phyloP scores from a whole-genome alignment of 2,888 invertebrate species.

The Xiphydria camelus region DNA sequence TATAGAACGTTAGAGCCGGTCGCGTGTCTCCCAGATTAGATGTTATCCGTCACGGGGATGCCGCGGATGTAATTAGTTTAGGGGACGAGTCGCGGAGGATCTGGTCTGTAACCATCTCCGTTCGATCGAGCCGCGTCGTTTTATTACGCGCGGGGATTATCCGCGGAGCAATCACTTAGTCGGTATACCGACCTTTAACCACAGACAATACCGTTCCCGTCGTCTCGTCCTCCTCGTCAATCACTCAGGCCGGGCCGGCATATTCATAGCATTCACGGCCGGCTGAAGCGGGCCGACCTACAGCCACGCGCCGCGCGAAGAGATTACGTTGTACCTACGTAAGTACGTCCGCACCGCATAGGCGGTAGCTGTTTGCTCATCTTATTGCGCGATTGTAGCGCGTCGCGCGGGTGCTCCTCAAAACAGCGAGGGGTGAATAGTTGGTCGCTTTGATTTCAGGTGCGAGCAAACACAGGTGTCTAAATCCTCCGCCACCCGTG shows the following conservation, averaged over 20 bases:
- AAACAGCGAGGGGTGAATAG: constrained; percentile 1
- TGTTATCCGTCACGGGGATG: not conserved
- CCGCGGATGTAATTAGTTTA: not conserved
- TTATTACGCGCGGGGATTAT: constrained; percentile 48
- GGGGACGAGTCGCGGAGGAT: not conserved
- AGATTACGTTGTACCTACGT: too few relatives aligned
- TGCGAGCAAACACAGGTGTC: constrained; percentile 56
- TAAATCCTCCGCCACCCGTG: too few relatives aligned
- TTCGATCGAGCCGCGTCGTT: constrained; percentile 12
- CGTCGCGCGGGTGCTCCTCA: not conserved
- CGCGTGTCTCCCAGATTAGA: not conserved
- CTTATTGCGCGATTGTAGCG: constrained; percentile 16
- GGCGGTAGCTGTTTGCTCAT: constrained; percentile 11
- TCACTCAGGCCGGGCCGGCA: constrained; percentile 50
- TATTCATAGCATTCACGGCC: constrained; percentile 1
- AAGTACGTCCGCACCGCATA: not conserved
- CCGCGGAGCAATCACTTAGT: constrained; percentile 47
- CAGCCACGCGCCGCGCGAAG: too few relatives aligned
- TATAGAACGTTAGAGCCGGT: too few relatives aligned
- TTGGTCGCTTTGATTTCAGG: constrained; percentile 45
- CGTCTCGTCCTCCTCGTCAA: constrained; percentile 42
- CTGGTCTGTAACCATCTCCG: constrained; percentile 11
- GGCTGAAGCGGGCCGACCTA: too few relatives aligned
- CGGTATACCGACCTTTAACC: constrained; percentile 31
- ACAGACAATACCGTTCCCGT: constrained; percentile 46